These are phyloP conservation scores for Platygyra sinensis DNA, from an alignment of 64 coral and sea anemone genomes.

Conservation along the genomic window DNA sequence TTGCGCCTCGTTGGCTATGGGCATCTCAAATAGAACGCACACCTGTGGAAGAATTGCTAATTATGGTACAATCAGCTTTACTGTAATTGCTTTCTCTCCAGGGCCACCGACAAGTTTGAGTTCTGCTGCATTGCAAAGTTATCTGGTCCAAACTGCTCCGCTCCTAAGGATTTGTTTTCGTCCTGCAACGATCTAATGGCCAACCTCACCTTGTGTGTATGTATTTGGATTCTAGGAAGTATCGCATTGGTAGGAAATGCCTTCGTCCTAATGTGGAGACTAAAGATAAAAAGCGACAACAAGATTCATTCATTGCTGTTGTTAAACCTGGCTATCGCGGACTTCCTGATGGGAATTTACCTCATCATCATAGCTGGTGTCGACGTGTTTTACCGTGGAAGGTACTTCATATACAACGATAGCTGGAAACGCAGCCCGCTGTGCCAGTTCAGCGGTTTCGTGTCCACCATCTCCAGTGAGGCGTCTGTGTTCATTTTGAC, in stretches of 20 bases:
- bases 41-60: no score
- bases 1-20: no score
- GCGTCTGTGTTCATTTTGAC: conserved; percentile 90
- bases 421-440: conserved; percentile 76
- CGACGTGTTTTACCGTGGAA: conserved; percentile 75
- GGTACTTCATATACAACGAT: conserved; percentile 76
- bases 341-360: conserved; percentile 88
- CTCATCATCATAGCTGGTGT: conserved; percentile 77
- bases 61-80: no score
- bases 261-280: conserved; percentile 90
- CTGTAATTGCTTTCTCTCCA: conserved; percentile 28
- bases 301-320: conserved; percentile 82
- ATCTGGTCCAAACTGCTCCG: conserved; percentile 71
- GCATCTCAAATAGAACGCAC: no score
- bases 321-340: conserved; percentile 77
- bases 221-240: conserved; percentile 91
- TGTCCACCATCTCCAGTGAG: conserved; percentile 84
- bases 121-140: conserved; percentile 91
- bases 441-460: conserved; percentile 82
- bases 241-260: conserved; percentile 85
- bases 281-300: conserved; percentile 82
- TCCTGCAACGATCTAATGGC: conserved; percentile 84
- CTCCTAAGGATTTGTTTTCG: conserved; percentile 88
- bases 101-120: conserved; percentile 84
- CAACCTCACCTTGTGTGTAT: conserved; percentile 69